These are phyloP conservation scores for Aplocera efformata DNA, from an alignment of 2,888 invertebrate species.

Conservation along the genomic window DNA sequence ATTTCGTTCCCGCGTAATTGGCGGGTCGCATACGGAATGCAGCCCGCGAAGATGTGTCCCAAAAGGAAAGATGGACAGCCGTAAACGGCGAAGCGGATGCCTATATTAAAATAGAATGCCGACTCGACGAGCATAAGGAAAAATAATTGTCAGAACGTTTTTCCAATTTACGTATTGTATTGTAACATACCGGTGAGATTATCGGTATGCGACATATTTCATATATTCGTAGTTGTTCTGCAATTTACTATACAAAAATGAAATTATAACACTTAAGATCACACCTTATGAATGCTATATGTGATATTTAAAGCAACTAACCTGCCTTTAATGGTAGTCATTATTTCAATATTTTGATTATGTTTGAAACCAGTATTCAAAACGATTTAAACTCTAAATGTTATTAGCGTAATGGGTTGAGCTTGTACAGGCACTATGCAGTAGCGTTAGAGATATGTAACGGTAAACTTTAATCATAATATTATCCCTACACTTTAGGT, in stretches of 20 bases:
- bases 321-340: constrained; percentile 29
- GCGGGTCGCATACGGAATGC: constrained; percentile 66
- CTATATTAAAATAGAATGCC: constrained; percentile 62
- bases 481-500: constrained; percentile 44
- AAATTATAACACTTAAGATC: constrained; percentile 29
- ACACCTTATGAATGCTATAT: constrained; percentile 15
- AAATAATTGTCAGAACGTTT: constrained; percentile 24
- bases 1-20: constrained; percentile 63
- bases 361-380: constrained; percentile 24
- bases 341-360: constrained; percentile 39
- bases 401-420: too few species aligned
- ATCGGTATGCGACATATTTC: constrained; percentile 28
- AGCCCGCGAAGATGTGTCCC: constrained; percentile 61
- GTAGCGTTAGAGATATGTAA: constrained; percentile 30
- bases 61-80: constrained; percentile 60
- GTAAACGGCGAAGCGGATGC: constrained; percentile 53
- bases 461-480: constrained; percentile 53
- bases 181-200: constrained; percentile 11
- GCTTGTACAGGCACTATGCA: constrained; percentile 25
- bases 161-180: constrained; percentile 11
- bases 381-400: constrained; percentile 9
- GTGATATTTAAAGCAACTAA: constrained; percentile 27
- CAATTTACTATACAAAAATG: constrained; percentile 23
- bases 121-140: constrained; percentile 30
- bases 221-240: constrained; percentile 21